A percentile compares a stretch with the other conserved stretches of the same genome.
phyloP scores from a whole-genome alignment of 2,888 invertebrate species.

The Branchipolynoe longqiensis region DNA sequence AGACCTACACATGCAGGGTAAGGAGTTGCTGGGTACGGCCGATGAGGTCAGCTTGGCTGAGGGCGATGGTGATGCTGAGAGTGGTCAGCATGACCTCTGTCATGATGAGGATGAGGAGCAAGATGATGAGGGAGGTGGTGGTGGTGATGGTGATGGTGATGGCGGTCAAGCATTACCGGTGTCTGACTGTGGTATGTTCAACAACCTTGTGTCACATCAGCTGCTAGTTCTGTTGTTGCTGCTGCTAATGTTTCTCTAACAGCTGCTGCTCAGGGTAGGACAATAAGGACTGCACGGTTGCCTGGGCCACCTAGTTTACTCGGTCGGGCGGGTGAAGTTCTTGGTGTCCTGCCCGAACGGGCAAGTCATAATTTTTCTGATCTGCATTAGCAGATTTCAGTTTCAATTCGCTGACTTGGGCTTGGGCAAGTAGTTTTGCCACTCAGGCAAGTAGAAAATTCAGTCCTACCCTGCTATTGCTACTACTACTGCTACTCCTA shows the following conservation, averaged over 20 bases:
- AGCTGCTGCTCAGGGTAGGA: no score
- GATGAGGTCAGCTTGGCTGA: slow-evolving; percentile 76
- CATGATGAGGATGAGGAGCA: slow-evolving; percentile 13
- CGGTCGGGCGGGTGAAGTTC: no score
- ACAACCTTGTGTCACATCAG: background rate
- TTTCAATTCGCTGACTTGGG: no score
- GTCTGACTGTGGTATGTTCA: slow-evolving; percentile 29
- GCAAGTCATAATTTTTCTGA: no score
- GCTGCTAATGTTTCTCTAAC: background rate
- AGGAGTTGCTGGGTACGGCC: slow-evolving; percentile 57
- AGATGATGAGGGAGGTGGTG: slow-evolving; percentile 7
- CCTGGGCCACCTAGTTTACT: no score
- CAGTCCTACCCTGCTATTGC: no score
- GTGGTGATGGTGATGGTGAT: slow-evolving; percentile 23
- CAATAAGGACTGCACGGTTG: no score
- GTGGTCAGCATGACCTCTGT: slow-evolving; percentile 66
- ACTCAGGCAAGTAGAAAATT: no score
- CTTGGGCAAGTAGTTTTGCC: no score
- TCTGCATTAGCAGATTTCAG: no score
- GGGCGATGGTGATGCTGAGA: slow-evolving; percentile 70
- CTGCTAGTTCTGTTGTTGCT: background rate
- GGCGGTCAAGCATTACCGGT: background rate
- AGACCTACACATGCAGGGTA: slow-evolving; percentile 61
- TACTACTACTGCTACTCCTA: slow-evolving; percentile 7
- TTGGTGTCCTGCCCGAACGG: no score